Conservation (phyloP, 2,888 invertebrate genomes). For the Amorpha juglandis region DNA sequence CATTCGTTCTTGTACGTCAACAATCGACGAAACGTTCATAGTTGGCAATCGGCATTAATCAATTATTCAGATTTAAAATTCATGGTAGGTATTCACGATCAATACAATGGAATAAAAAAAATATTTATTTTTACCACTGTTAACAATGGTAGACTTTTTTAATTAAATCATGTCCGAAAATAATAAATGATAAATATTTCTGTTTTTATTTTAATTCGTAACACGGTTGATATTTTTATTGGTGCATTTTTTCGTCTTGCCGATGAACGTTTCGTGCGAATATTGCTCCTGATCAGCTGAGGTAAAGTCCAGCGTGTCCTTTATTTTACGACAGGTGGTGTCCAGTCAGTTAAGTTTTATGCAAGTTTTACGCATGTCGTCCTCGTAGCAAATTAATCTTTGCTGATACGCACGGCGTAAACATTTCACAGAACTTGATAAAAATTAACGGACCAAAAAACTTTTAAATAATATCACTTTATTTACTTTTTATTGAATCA, state of each 20-base stretch:
- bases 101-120: conserved; percentile 17
- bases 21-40: conserved; percentile 72
- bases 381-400: conserved; percentile 23
- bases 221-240: conserved; percentile 2
- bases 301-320: conserved; percentile 57
- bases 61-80: conserved; percentile 32
- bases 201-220: background rate
- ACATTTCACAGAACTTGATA: conserved; percentile 44
- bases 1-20: conserved; percentile 62
- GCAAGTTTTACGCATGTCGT: conserved; percentile 37
- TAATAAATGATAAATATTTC: no score
- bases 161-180: no score
- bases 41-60: conserved; percentile 43
- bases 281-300: conserved; percentile 65
- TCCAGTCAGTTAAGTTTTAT: conserved; percentile 45
- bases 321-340: conserved; percentile 57
- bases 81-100: conserved; percentile 27
- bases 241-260: conserved; percentile 15
- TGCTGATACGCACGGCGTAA: conserved; percentile 25
- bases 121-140: background rate
- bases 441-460: conserved; percentile 48
- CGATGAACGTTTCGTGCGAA: conserved; percentile 63
- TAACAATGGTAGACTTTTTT: no score
- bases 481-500: conserved; percentile 62
- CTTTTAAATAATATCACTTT: conserved; percentile 51